Conservation (phyloP, 2,888 invertebrate species). For the Julus scandinavius region DNA sequence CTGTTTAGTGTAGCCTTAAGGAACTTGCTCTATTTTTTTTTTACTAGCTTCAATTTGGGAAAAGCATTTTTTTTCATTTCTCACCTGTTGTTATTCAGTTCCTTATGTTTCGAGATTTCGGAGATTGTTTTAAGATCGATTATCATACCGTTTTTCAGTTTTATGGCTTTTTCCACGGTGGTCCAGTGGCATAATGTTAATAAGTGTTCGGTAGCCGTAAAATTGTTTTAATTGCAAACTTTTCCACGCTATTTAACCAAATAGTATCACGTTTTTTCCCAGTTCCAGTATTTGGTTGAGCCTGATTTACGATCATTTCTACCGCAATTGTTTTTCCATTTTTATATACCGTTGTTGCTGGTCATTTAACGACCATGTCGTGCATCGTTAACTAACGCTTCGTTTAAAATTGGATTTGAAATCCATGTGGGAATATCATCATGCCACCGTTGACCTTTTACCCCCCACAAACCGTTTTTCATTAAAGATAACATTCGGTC, state of each 20-base stretch:
- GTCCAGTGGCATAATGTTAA: neutral
- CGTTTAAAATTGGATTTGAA: conserved; percentile 4
- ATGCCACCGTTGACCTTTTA: neutral
- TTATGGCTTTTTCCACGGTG: neutral
- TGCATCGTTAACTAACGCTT: conserved; percentile 14
- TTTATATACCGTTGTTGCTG: neutral
- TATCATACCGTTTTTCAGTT: neutral
- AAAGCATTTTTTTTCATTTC: neutral
- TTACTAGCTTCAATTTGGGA: neutral
- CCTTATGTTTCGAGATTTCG: too few species aligned
- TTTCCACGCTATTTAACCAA: neutral
- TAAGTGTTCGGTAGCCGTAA: conserved; percentile 4
- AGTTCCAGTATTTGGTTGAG: neutral
- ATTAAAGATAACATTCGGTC: too few species aligned
- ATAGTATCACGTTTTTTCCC: neutral
- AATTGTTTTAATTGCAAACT: neutral
- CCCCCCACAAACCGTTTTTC: neutral
- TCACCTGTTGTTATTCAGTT: neutral
- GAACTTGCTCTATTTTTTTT: neutral
- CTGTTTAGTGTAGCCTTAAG: neutral
- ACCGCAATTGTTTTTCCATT: neutral
- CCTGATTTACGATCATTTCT: neutral
- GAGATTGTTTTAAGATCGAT: neutral
- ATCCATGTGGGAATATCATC: neutral
- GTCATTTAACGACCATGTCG: conserved; percentile 7